Evolutionary conservation across 2,113 vertebrate genomes (phyloP), one percentile per base, ranked within the genome.

Genomic region (Erpornis zantholeuca): DNA sequence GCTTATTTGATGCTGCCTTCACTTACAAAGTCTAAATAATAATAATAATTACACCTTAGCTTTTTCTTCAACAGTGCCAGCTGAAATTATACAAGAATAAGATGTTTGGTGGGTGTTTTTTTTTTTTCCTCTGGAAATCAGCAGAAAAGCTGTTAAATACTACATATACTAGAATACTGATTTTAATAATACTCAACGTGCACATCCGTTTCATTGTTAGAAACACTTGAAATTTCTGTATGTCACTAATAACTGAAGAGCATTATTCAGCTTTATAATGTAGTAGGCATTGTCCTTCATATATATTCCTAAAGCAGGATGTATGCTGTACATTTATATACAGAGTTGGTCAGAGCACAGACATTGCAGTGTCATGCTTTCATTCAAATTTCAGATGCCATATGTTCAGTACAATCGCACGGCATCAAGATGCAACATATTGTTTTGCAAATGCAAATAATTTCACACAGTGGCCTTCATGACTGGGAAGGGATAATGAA

Each of bases 281-380:
- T 80, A 82, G 87, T 97, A 97, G 79, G 95, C 87, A 31, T 91
- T 85, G 95, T 94, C 94, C 90, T 94, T 97, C 90, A 42, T 86
- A 96, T 92, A 96, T 96, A 97, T 90, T 97, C 95, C 66, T 97
- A 95, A 97, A 98, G 98, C 97, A 97, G 42, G 90, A 96, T 95
- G 94, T 96, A 97, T 80, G 93, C 96, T 98, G 97, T 97, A 98
- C 97, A 97, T 88, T 90, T 98, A 97, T 97, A 98, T 97, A 98
- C 97, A 97, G 87, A 9, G 59, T 78, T 97, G 95, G 73, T 79
- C 60, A 25, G 93, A 97, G 97, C 96, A 97, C 96, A 97, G 95
- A 98, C 94, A 76, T 98, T 97, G 97, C 95, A 94, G 92, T 96
- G 93, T 97, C 98, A 98, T 98, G 98, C 98, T 98, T 97, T 97